Evolutionary conservation across 2,113 vertebrate species (phyloP), one percentile per base, ranked within the genome.

Genomic region (Prunella himalayana): DNA sequence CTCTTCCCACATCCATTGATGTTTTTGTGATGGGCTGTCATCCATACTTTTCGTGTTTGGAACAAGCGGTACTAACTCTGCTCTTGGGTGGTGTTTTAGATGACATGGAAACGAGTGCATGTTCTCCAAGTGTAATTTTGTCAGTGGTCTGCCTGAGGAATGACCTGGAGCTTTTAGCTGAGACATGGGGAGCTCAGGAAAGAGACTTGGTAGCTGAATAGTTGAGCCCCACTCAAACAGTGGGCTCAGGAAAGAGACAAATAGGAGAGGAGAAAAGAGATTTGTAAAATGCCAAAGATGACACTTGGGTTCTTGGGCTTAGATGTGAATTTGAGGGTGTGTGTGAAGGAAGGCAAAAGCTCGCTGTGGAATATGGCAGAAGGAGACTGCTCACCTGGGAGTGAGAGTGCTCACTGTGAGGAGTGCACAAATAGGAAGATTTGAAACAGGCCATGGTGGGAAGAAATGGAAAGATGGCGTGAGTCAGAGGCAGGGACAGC

Each of bases 41-140:
- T 61, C 82, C 63, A 33, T 82, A 64, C 35, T 11, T 57, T 56
- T 57, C 13, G 6, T 65, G 63, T 82, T 87, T 64, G 81, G 65
- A 87, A 82, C 44, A 87, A 68, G 49, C 0, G 0, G 49, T 89
- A 51, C 73, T 77, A 45, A 41, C 28, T 61, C 41, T 82, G 4
- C 65, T 94, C 78, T 91, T 95, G 92, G 59, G 54, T 90, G 59
- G 76, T 73, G 66, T 68, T 92, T 86, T 75, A 57, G 60, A 54
- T 86, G 72, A 41, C 56, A 56, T 92, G 57, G 83, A 94, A 92
- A 87, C 59, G 85, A 54, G 24, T 35, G 45, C 28, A 17, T 95
- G 61, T 92, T 91, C 41, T 95, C 63, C 33, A 63, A 89, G 30
- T 44, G 13, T 68, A 54, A 80, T 92, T 95, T 91, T 76, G 50